phyloP scores from a whole-genome alignment of 2,888 invertebrate species.

The Syritta pipiens region DNA sequence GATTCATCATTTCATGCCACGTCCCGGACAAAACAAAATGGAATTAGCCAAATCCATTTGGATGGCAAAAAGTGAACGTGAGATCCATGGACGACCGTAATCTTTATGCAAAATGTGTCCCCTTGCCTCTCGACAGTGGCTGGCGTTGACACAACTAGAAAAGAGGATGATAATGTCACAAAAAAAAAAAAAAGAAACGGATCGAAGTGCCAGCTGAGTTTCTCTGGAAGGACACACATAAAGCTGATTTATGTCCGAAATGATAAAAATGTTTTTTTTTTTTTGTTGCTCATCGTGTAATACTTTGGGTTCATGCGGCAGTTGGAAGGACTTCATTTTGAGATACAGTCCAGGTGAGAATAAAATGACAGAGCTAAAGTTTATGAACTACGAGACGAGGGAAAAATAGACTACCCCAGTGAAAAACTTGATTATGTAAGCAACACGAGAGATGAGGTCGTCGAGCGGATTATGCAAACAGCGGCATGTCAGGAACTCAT shows the following conservation, averaged over 20 bases:
- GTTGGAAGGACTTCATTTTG: background rate
- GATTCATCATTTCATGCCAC: background rate
- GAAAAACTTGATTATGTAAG: background rate
- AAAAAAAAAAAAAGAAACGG: background rate
- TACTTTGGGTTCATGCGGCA: background rate
- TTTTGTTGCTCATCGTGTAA: background rate
- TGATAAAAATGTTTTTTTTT: background rate
- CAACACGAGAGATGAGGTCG: background rate
- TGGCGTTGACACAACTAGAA: constrained; percentile 10
- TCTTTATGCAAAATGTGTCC: constrained; percentile 23
- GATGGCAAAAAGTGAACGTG: background rate
- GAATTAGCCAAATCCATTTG: constrained; percentile 16
- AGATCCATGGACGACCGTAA: constrained; percentile 10
- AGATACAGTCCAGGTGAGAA: constrained; percentile 12
- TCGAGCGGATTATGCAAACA: background rate
- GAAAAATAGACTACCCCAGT: background rate
- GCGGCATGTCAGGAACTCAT: background rate
- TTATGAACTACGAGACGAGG: no score
- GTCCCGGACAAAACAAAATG: background rate
- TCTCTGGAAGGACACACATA: background rate
- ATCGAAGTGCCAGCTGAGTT: constrained; percentile 1
- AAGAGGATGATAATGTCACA: constrained; percentile 2
- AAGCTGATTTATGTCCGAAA: constrained; percentile 23
- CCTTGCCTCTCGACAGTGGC: background rate
- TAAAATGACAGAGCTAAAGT: background rate